Percentiles rank a stretch among this genome's conserved stretches.
These are phyloP conservation scores for Alethe castanea DNA, from an alignment of 2,113 vertebrate species.

Conservation along the genomic window DNA sequence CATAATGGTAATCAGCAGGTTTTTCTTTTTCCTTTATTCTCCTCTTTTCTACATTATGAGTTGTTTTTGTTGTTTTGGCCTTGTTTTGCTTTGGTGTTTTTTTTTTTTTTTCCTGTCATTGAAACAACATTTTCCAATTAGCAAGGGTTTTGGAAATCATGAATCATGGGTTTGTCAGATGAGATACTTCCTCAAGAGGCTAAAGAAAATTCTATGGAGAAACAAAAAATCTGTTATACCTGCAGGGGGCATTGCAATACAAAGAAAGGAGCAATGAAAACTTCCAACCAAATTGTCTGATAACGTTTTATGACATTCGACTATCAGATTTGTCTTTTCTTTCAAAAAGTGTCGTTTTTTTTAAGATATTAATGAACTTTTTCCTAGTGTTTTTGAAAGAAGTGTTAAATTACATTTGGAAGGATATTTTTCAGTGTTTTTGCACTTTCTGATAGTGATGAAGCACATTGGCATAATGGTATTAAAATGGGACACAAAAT, in stretches of 20 bases:
- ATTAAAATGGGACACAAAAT: background rate
- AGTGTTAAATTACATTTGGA: background rate
- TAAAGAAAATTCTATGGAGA: background rate
- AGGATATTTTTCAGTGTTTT: background rate
- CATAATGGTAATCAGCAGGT: background rate
- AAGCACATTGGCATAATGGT: background rate
- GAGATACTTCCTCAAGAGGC: background rate
- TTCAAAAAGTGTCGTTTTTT: background rate
- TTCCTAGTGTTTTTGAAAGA: background rate
- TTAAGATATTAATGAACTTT: background rate
- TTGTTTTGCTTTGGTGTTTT: background rate
- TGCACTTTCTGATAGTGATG: background rate
- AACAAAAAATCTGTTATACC: background rate
- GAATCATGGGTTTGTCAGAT: background rate
- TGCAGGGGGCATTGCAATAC: constrained; percentile 69
- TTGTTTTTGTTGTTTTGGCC: background rate
- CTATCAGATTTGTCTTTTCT: background rate
- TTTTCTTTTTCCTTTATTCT: background rate
- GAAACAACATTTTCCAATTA: background rate
- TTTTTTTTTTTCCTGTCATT: background rate
- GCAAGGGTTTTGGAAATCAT: background rate
- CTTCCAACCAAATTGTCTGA: background rate
- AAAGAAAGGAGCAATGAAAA: background rate
- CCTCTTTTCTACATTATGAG: background rate
- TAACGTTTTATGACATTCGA: background rate